Base-by-base conservation (phyloP, 2,888 invertebrate species). In the Eucera pruinosa region DNA sequence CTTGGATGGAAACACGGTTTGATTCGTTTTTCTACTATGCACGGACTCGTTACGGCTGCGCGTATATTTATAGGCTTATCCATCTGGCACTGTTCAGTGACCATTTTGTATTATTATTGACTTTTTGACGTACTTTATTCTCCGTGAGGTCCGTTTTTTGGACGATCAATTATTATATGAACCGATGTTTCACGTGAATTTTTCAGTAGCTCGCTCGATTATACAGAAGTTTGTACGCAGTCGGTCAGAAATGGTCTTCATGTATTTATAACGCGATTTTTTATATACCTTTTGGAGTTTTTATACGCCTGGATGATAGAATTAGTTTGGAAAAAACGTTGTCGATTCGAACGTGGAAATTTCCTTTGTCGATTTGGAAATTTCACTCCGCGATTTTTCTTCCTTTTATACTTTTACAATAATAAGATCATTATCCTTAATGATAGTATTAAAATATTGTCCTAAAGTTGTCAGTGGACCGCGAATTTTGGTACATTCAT, bases 51-150 rank as follows among this genome's bases (percentile, higher is more conserved):
- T 60, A 45, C n/a, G n/a, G 23, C 36, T 23, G 36, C 36, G 33
- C 33, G 36, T 36, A 55, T 36, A 36, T 23, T n/a, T 39, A 25
- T 13, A 50, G 30, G 27, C 48, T 70, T 20, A 47, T 41, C 23
- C 23, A 41, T 47, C 30, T 11, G 47, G 25, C 45, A 48, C 41
- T 47, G 54, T 48, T 70, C 33, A 36, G 58, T 55, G 7, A 43
- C 33, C 33, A 43, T 30, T 66, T 54, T 50, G 39, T 47, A 60
- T 61, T 11, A 6, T 61, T 11, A 6, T 30, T 25, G 18, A 36
- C 41, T 57, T 67, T 57, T 67, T 9, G 58, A 65, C 55, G 55
- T 58, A 47, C 39, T 18, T 57, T 30, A 30, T 48, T n/a, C 41
- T 3, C 30, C 55, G 15, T 1, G 30, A 45, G 13, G 45, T 11